Conservation (phyloP, 92 coral and sea anemone species). For the Umimayanthus kanabou region DNA sequence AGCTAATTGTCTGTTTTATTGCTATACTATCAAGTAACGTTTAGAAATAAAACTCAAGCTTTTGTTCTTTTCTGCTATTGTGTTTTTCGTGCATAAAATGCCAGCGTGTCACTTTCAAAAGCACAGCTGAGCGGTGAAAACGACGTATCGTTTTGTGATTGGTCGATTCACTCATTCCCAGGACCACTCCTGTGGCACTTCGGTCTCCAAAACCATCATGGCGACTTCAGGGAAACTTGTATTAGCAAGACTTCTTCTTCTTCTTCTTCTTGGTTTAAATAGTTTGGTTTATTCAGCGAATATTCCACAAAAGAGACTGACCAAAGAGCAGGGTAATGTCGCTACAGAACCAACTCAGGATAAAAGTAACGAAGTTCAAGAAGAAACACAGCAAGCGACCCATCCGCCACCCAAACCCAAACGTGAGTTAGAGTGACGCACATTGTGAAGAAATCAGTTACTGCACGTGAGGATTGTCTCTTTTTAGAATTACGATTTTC, state of each 20-base stretch:
- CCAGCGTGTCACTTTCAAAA: conserved; percentile 42
- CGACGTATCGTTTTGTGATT: conserved; percentile 79
- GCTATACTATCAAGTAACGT: neutral
- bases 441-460: neutral
- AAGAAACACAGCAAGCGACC: neutral
- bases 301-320: neutral
- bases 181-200: conserved; percentile 34
- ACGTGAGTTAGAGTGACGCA: neutral
- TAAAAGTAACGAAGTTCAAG: neutral
- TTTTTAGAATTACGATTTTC: neutral
- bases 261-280: conserved; percentile 12
- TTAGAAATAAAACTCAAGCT: no score
- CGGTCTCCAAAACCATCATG: conserved; percentile 66
- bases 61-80: neutral
- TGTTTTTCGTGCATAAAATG: conserved; percentile 6
- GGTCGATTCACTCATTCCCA: conserved; percentile 63
- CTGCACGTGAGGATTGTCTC: neutral
- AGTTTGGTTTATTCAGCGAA: conserved; percentile 40
- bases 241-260: conserved; percentile 22
- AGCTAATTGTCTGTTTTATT: neutral
- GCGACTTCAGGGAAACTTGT: conserved; percentile 44
- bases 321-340: neutral
- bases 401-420: neutral
- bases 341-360: neutral
- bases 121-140: conserved; percentile 39